phyloP scores from a whole-genome alignment of 2,888 invertebrate genomes.

The Galerucella nymphaeae region DNA sequence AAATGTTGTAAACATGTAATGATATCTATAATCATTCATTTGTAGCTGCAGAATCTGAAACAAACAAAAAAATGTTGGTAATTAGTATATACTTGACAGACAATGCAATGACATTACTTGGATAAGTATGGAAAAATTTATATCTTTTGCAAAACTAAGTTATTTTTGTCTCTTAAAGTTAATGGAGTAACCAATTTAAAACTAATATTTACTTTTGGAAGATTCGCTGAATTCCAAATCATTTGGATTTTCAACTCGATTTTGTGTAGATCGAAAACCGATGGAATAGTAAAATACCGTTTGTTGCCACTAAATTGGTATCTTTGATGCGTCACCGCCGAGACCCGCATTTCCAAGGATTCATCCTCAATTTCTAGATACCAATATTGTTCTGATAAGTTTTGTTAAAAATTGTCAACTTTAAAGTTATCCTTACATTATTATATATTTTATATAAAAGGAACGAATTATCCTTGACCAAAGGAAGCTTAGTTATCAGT shows the following conservation, averaged over 20 bases:
- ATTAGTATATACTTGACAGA: neutral
- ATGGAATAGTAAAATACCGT: neutral
- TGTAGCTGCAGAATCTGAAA: conserved; percentile 90
- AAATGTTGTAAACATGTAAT: conserved; percentile 95
- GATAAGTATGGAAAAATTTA: too few relatives aligned
- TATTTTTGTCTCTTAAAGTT: neutral
- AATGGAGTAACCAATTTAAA: neutral
- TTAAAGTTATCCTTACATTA: too few relatives aligned
- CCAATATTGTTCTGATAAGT: neutral
- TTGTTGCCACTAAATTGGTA: conserved; percentile 7
- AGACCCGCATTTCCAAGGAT: conserved; percentile 7
- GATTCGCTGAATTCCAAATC: neutral
- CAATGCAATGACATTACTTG: too few relatives aligned
- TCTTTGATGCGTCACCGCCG: conserved; percentile 7
- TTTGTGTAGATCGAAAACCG: neutral
- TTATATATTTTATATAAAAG: too few relatives aligned
- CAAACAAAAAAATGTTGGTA: neutral
- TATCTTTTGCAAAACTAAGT: too few relatives aligned
- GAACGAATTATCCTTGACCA: too few relatives aligned
- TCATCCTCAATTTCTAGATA: neutral
- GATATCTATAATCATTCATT: conserved; percentile 96
- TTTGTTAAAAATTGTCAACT: too few relatives aligned
- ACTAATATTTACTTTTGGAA: neutral
- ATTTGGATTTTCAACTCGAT: neutral
- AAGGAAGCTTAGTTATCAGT: too few relatives aligned